These are phyloP conservation scores for Pseudomugil gertrudae DNA, from an alignment of 2,797 vertebrate species.

Conservation along the genomic window DNA sequence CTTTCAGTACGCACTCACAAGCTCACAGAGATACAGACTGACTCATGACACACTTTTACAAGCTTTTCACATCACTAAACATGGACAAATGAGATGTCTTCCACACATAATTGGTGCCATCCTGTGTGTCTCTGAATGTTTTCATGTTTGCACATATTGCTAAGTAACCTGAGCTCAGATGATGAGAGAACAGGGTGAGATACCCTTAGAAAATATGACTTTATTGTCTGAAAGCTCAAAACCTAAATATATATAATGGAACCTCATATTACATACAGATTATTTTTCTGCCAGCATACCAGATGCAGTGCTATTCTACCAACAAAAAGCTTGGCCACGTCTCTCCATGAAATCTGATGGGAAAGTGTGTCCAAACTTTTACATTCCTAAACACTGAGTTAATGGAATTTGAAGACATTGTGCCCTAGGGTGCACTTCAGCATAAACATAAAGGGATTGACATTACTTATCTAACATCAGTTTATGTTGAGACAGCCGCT, in stretches of 20 bases:
- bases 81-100: slow-evolving; percentile 4
- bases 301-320: neutral
- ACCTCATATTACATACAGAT: neutral
- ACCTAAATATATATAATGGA: neutral
- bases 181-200: slow-evolving; percentile 1
- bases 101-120: slow-evolving; percentile 7
- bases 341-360: no score
- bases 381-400: no score
- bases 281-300: neutral
- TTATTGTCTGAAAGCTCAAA: neutral
- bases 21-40: slow-evolving; percentile 27
- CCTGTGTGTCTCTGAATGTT: neutral
- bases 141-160: neutral
- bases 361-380: no score
- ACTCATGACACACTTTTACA: slow-evolving; percentile 45
- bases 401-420: no score
- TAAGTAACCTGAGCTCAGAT: slow-evolving; percentile 4
- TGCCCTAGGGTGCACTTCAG: no score
- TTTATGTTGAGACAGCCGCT: neutral
- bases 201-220: neutral
- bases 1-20: slow-evolving; percentile 43
- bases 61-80: slow-evolving; percentile 31
- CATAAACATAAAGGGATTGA: no score
- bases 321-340: neutral
- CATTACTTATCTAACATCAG: no score